Evolutionary conservation across 2,797 vertebrate species (phyloP).

Genomic region (Melanotaenia trifasciata): DNA sequence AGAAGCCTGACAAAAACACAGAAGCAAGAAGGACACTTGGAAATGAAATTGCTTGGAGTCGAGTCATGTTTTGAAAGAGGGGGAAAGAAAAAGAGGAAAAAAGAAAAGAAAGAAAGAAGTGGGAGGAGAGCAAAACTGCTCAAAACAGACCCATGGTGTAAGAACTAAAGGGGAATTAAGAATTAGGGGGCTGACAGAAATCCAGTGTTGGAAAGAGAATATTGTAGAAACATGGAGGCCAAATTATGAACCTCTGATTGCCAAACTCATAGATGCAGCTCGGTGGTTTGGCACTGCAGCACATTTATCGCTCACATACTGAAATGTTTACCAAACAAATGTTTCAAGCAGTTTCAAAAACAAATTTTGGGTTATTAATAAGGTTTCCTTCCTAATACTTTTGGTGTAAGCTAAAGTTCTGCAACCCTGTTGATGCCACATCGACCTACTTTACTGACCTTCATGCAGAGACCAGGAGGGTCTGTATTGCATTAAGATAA

Average conservation of each 20-base stretch:
- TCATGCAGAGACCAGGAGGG: neutral
- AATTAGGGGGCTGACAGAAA: conserved; percentile 36
- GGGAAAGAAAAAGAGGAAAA: conserved; percentile 24
- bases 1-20: conserved; percentile 30
- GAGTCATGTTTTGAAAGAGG: conserved; percentile 35
- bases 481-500: neutral
- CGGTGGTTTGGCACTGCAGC: conserved; percentile 47
- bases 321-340: conserved; percentile 69
- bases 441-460: neutral
- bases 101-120: conserved; percentile 14
- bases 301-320: conserved; percentile 63
- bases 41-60: conserved; percentile 38
- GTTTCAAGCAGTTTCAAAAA: conserved; percentile 29
- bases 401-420: conserved; percentile 2
- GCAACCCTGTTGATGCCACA: neutral
- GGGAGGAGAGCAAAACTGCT: conserved; percentile 33
- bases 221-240: conserved; percentile 43
- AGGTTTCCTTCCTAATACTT: neutral
- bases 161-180: conserved; percentile 38
- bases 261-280: conserved; percentile 69
- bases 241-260: conserved; percentile 58
- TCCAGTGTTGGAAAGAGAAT: conserved; percentile 42
- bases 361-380: conserved; percentile 17
- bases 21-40: conserved; percentile 43
- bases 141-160: conserved; percentile 32